These are phyloP conservation scores for Hemichromis elongatus DNA, from an alignment of 2,113 vertebrate genomes.

Conservation along the genomic window DNA sequence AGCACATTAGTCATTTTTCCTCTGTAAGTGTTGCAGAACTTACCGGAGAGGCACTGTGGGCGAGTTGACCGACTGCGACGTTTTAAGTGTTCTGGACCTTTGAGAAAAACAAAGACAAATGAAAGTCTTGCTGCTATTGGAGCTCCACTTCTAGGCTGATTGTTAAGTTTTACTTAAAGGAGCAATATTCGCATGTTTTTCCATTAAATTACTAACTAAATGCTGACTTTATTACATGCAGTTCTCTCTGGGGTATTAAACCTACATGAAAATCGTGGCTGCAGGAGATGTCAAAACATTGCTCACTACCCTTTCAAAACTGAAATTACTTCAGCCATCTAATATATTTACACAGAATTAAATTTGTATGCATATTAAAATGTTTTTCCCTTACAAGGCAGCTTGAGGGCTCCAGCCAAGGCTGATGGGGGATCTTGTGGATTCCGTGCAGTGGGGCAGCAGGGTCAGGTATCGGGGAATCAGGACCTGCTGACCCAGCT, in stretches of 20 bases:
- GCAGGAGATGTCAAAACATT: background rate
- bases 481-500: conserved; percentile 93
- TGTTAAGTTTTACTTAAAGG: background rate
- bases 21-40: conserved; percentile 26
- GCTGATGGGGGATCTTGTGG: conserved; percentile 81
- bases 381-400: conserved; percentile 69
- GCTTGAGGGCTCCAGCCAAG: conserved; percentile 83
- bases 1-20: background rate
- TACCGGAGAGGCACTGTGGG: conserved; percentile 81
- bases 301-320: background rate
- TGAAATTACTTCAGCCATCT: background rate
- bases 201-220: background rate
- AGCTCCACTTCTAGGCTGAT: background rate
- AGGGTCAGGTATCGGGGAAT: conserved; percentile 93
- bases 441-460: conserved; percentile 88
- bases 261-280: background rate
- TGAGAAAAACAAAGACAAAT: conserved; percentile 8
- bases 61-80: conserved; percentile 86
- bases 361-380: background rate
- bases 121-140: background rate
- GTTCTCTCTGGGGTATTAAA: background rate
- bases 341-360: background rate
- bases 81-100: conserved; percentile 89
- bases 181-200: background rate
- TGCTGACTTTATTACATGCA: background rate